phyloP scores from a whole-genome alignment of 2,113 vertebrate genomes.

The Gulo gulo region DNA sequence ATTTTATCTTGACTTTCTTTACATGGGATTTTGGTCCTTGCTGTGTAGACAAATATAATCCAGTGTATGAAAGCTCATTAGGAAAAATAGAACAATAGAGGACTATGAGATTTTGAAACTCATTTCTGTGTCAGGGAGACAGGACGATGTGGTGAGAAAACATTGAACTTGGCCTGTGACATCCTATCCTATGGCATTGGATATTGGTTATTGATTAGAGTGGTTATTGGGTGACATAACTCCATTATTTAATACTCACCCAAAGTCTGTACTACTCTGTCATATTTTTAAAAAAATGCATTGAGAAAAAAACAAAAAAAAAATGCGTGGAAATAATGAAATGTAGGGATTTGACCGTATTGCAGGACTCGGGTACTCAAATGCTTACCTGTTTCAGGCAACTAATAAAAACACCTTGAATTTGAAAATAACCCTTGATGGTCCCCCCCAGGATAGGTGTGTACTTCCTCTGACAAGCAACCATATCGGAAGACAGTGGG shows the following conservation, averaged over 20 bases:
- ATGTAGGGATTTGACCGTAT: neutral
- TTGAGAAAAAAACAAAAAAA: neutral
- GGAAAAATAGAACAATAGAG: neutral
- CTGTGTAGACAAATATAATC: neutral
- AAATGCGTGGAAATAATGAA: neutral
- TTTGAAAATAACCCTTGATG: neutral
- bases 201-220: no score
- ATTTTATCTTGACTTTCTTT: neutral
- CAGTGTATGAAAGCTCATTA: neutral
- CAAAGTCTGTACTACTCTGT: no score
- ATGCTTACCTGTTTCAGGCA: no score
- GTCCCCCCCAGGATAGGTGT: accelerated
- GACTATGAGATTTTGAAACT: neutral
- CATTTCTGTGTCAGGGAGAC: neutral
- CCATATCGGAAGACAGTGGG: neutral
- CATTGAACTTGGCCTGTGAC: neutral
- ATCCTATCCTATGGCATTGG: neutral
- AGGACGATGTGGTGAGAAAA: neutral
- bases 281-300: neutral
- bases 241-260: neutral
- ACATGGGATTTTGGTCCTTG: neutral
- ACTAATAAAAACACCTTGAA: neutral
- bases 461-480: neutral
- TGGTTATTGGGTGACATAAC: neutral
- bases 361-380: no score